Conservation (phyloP, 2,888 invertebrate species). For the Callyntrura guangdongensis region DNA sequence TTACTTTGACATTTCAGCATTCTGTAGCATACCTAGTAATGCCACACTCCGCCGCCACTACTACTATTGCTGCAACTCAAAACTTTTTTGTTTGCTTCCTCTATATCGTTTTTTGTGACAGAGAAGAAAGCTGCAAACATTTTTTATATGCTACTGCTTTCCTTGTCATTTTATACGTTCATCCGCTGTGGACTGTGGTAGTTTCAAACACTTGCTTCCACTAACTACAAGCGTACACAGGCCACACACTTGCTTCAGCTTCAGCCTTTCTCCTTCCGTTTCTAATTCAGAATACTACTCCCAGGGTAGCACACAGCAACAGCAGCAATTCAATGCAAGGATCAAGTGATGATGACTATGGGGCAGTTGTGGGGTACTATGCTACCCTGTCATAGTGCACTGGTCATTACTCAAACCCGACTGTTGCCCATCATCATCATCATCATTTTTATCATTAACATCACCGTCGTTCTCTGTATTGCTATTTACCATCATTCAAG, state of each 20-base stretch:
- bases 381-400: not conserved
- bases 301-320: not conserved
- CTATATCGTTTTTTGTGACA: slow-evolving; percentile 25
- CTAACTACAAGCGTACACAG: not conserved
- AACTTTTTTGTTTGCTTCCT: not conserved
- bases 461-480: not conserved
- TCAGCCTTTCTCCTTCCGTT: slow-evolving; percentile 48
- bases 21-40: not conserved
- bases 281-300: not conserved
- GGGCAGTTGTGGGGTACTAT: not conserved
- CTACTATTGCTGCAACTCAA: not conserved
- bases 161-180: slow-evolving; percentile 22
- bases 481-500: not conserved
- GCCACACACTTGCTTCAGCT: not conserved
- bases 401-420: slow-evolving; percentile 56
- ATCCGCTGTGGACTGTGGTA: not conserved
- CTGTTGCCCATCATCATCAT: slow-evolving; percentile 59
- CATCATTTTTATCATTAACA: slow-evolving; percentile 23
- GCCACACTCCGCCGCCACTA: not conserved
- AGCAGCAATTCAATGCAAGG: slow-evolving; percentile 1
- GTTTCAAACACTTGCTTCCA: slow-evolving; percentile 56
- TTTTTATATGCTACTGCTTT: slow-evolving; percentile 3
- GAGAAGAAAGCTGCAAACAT: slow-evolving; percentile 3
- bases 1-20: too few species aligned
- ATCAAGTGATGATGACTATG: slow-evolving; percentile 9